Evolutionary conservation across 2,113 vertebrate genomes (phyloP).

Genomic region (Pangasianodon hypophthalmus): DNA sequence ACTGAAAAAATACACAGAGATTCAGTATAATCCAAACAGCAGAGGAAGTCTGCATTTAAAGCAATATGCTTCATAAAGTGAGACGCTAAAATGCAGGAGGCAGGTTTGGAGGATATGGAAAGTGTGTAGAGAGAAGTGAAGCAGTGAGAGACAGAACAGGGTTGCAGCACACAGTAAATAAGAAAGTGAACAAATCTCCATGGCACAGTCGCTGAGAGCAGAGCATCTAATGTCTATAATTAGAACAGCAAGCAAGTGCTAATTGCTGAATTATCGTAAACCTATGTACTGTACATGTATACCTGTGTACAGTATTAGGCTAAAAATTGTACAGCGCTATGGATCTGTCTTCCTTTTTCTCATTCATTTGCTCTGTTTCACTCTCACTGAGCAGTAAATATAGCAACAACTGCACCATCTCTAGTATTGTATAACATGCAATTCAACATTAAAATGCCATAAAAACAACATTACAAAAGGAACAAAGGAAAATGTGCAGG

Average conservation of each 20-base stretch:
- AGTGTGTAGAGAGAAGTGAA: background rate
- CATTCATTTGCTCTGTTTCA: background rate
- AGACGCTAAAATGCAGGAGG: background rate
- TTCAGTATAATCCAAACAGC: background rate
- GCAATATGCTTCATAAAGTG: background rate
- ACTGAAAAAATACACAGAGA: background rate
- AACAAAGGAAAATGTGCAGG: slow-evolving; percentile 16
- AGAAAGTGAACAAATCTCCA: slow-evolving; percentile 10
- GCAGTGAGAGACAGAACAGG: slow-evolving; percentile 2
- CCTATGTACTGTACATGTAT: background rate
- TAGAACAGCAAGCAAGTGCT: slow-evolving; percentile 24
- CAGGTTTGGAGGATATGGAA: slow-evolving; percentile 17
- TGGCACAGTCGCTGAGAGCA: slow-evolving; percentile 26
- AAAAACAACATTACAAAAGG: slow-evolving; percentile 13
- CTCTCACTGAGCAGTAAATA: background rate
- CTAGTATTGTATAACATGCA: background rate
- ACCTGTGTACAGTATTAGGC: background rate
- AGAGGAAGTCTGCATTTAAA: slow-evolving; percentile 2
- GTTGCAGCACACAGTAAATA: slow-evolving; percentile 32
- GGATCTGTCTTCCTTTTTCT: background rate
- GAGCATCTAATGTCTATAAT: slow-evolving; percentile 41
- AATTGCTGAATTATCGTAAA: slow-evolving; percentile 25
- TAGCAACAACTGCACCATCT: background rate
- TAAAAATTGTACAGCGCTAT: background rate
- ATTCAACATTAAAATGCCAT: slow-evolving; percentile 4